These are phyloP conservation scores for Drosophila rhopaloa DNA, from an alignment of 1,140 invertebrate species.

Conservation along the genomic window DNA sequence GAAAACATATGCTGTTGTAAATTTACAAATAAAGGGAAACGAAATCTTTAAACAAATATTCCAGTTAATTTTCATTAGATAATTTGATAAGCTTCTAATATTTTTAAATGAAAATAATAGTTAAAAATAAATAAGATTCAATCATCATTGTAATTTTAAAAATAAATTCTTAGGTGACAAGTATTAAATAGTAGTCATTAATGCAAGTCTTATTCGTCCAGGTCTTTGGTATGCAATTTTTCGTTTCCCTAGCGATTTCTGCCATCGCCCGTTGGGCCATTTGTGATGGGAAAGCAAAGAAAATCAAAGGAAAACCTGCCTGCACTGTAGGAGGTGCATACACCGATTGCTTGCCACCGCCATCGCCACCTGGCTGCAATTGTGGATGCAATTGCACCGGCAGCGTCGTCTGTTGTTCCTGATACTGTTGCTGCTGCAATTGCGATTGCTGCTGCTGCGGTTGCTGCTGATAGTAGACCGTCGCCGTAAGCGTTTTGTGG, in stretches of 20 bases:
- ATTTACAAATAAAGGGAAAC: no score
- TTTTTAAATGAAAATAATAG: no score
- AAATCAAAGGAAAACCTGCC: slow-evolving; percentile 71
- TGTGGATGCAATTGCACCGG: slow-evolving; percentile 4
- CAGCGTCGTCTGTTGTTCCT: slow-evolving; percentile 23
- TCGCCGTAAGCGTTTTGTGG: slow-evolving; percentile 68
- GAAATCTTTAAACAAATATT: no score
- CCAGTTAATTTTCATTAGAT: no score
- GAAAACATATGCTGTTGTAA: neutral
- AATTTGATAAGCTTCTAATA: no score
- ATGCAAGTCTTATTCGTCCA: neutral
- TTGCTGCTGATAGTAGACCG: slow-evolving; percentile 71
- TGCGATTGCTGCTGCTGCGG: slow-evolving; percentile 46
- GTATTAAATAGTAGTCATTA: neutral
- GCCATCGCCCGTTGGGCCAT: neutral
- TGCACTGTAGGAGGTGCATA: slow-evolving; percentile 57
- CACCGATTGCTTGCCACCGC: slow-evolving; percentile 55
- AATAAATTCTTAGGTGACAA: no score
- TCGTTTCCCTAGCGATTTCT: slow-evolving; percentile 17
- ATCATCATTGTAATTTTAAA: no score
- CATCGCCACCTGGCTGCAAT: slow-evolving; percentile 35
- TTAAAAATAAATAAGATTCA: no score
- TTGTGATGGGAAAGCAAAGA: slow-evolving; percentile 35
- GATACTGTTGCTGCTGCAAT: slow-evolving; percentile 11
- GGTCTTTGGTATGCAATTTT: neutral